These are phyloP conservation scores for Camponotus vicinus DNA, from an alignment of 1,140 invertebrate genomes.

Conservation along the genomic window DNA sequence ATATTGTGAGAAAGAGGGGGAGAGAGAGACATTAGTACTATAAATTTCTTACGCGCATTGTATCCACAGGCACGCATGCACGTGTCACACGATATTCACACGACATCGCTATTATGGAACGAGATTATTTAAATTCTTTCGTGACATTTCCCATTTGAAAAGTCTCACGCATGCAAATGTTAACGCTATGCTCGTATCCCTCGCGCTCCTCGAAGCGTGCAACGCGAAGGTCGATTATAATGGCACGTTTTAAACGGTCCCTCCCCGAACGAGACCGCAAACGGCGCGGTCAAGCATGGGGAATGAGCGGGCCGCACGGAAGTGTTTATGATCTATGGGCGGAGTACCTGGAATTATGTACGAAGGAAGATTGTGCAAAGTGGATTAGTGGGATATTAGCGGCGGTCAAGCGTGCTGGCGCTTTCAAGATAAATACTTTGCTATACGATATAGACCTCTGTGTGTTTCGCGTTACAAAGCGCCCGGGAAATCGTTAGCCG, in stretches of 20 bases:
- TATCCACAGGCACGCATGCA: too few relatives aligned
- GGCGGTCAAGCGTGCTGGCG: constrained; percentile 60
- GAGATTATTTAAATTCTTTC: constrained; percentile 19
- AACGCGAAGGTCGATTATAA: constrained; percentile 48
- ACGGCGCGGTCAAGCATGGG: not conserved
- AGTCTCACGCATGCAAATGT: not conserved
- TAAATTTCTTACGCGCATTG: too few relatives aligned
- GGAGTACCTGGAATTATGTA: constrained; percentile 53
- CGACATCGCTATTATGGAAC: not conserved
- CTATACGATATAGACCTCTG: constrained; percentile 41
- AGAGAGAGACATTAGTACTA: too few relatives aligned
- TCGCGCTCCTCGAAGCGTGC: constrained; percentile 3
- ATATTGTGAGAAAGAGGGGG: not conserved
- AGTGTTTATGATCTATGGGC: constrained; percentile 62
- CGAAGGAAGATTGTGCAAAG: constrained; percentile 59
- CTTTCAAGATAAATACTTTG: constrained; percentile 63
- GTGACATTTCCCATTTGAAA: not conserved
- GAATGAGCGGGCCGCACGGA: constrained; percentile 43
- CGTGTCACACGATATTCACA: not conserved
- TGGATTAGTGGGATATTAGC: constrained; percentile 61
- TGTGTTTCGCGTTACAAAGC: constrained; percentile 60
- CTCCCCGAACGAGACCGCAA: constrained; percentile 35
- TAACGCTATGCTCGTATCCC: not conserved
- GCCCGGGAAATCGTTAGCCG: constrained; percentile 49
- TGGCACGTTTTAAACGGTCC: constrained; percentile 46